Evolutionary conservation across 2,113 vertebrate genomes (phyloP).

Genomic region (Microcebus lehilahytsara): DNA sequence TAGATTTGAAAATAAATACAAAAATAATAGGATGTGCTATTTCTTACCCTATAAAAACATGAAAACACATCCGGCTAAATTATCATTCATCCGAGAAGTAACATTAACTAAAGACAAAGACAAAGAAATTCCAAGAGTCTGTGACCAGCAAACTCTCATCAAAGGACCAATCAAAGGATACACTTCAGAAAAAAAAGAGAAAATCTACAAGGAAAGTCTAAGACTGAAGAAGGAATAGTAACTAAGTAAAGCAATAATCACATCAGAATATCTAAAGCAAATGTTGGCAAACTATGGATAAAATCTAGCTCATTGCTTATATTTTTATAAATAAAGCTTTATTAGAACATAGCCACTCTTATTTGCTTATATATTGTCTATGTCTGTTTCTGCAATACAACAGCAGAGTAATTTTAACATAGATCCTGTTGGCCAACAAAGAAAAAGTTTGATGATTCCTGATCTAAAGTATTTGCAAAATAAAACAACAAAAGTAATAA

Average conservation of each 20-base stretch:
- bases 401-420: neutral
- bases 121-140: neutral
- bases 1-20: neutral
- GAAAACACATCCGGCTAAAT: neutral
- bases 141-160: neutral
- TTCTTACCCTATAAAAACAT: neutral
- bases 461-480: neutral
- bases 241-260: neutral
- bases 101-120: neutral
- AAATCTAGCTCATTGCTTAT: neutral
- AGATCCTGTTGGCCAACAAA: neutral
- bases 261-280: neutral
- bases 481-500: neutral
- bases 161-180: neutral
- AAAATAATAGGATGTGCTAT: neutral
- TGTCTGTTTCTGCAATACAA: neutral
- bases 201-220: neutral
- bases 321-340: slow-evolving; percentile 32
- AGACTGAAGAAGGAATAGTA: neutral
- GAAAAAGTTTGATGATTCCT: neutral
- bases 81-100: neutral
- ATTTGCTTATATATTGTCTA: neutral
- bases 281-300: neutral
- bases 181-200: neutral
- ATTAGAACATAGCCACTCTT: neutral